Conservation (phyloP, 2,888 invertebrate species). For the Drosophila austrosaltans region DNA sequence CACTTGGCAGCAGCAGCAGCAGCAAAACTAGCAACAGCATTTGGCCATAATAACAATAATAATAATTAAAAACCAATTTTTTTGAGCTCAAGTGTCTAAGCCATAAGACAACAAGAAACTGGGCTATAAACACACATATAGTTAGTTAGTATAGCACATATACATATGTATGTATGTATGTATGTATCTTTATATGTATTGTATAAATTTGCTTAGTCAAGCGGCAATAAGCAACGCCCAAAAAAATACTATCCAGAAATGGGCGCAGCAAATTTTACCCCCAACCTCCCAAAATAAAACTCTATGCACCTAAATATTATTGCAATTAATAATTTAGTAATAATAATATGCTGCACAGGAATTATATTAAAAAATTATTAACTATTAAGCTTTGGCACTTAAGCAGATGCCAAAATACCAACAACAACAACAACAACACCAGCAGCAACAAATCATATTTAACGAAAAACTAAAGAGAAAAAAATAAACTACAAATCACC, state of each 20-base stretch:
- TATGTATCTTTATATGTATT: conserved; percentile 4
- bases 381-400: conserved; percentile 67
- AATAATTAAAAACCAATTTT: conserved; percentile 77
- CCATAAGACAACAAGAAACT: conserved; percentile 62
- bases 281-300: conserved; percentile 19
- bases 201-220: conserved; percentile 72
- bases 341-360: conserved; percentile 52
- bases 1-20: conserved; percentile 27
- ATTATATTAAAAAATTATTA: conserved; percentile 60
- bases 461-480: too few species aligned
- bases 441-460: conserved; percentile 19
- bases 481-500: neutral
- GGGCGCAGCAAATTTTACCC: conserved; percentile 70
- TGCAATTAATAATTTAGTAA: conserved; percentile 73
- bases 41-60: conserved; percentile 65
- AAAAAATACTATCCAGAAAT: conserved; percentile 40
- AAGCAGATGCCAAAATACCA: conserved; percentile 71
- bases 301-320: conserved; percentile 51
- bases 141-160: conserved; percentile 6
- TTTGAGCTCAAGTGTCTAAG: conserved; percentile 48
- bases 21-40: conserved; percentile 42
- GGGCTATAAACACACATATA: conserved; percentile 66
- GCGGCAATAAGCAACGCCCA: conserved; percentile 59
- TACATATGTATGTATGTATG: neutral
- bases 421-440: conserved; percentile 13